phyloP scores from a whole-genome alignment of 2,888 invertebrate genomes.

The Nesidiocoris tenuis region DNA sequence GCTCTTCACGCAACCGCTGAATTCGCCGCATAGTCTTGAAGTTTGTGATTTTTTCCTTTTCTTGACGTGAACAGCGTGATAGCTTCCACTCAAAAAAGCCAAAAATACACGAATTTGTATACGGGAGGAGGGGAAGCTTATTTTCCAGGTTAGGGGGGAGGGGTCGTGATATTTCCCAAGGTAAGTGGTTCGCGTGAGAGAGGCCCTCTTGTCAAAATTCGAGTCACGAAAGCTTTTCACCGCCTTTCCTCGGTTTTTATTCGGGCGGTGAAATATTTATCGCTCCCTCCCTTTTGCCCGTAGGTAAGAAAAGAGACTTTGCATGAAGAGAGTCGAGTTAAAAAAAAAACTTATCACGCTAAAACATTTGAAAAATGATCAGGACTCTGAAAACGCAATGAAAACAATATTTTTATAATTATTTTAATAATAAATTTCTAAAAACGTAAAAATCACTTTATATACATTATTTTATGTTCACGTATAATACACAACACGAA shows the following conservation, averaged over 20 bases:
- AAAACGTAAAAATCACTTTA: no score
- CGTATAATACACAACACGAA: no score
- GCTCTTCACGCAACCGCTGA: neutral
- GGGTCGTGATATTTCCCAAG: constrained; percentile 22
- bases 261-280: constrained; percentile 6
- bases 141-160: neutral
- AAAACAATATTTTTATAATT: constrained; percentile 18
- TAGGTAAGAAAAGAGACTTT: neutral
- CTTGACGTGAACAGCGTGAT: neutral
- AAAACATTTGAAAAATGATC: neutral
- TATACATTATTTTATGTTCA: no score
- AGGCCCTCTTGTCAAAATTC: constrained; percentile 32
- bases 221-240: constrained; percentile 40
- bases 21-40: neutral
- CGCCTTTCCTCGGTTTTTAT: constrained; percentile 26
- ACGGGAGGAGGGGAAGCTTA: no score
- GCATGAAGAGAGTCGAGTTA: neutral
- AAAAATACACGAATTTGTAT: no score
- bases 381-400: neutral
- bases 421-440: no score
- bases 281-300: neutral
- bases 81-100: neutral
- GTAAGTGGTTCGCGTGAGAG: constrained; percentile 20
- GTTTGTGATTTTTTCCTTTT: neutral
- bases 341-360: neutral